Conservation (phyloP, 2,888 invertebrate genomes). For the Dasysyrphus tricinctus region DNA sequence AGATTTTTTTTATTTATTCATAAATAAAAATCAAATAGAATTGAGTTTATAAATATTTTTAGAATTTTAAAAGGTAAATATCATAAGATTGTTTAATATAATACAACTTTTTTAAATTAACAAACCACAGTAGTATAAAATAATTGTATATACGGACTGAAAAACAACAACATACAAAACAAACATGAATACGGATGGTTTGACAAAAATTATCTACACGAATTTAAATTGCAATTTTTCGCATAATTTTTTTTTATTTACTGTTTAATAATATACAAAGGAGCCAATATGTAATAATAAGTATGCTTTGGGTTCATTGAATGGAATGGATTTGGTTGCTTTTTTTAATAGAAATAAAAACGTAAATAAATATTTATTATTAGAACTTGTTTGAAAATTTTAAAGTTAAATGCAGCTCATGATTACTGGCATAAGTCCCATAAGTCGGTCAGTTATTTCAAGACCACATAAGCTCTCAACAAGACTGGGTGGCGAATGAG, state of each 20-base stretch:
- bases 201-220: not conserved
- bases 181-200: constrained; percentile 30
- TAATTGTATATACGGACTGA: constrained; percentile 25
- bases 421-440: too few species aligned
- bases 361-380: too few species aligned
- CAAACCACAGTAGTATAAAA: constrained; percentile 31
- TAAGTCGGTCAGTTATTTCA: too few species aligned
- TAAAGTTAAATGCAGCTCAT: too few species aligned
- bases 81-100: constrained; percentile 65
- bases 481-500: too few species aligned
- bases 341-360: too few species aligned
- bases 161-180: constrained; percentile 12
- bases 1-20: constrained; percentile 56
- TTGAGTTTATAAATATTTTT: constrained; percentile 53
- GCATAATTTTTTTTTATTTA: not conserved
- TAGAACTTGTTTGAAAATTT: too few species aligned
- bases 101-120: constrained; percentile 52
- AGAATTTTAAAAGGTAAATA: constrained; percentile 58
- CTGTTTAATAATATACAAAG: not conserved
- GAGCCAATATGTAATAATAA: too few species aligned
- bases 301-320: not conserved
- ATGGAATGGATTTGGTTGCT: not conserved
- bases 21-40: constrained; percentile 69
- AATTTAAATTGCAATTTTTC: not conserved
- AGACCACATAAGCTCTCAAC: too few species aligned